phyloP scores from a whole-genome alignment of 35 echinoderm and acorn worm genomes.

The Apostichopus parvimensis region DNA sequence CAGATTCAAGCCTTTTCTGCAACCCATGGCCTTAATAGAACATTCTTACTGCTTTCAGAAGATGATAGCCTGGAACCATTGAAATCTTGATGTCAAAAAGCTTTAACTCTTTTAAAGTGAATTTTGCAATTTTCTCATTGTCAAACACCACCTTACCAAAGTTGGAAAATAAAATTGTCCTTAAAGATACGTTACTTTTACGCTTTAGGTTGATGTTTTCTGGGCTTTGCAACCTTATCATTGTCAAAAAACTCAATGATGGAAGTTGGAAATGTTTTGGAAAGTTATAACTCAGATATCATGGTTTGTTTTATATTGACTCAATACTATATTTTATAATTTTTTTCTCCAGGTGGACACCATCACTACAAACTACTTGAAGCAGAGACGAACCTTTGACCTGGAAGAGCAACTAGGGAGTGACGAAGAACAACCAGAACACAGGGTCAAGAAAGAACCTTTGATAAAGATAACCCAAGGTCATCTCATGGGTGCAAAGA shows the following conservation, averaged over 20 bases:
- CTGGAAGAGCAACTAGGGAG: background rate
- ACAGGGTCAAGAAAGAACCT: background rate
- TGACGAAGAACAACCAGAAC: background rate
- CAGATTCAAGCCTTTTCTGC: too few species aligned
- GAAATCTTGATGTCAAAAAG: too few species aligned
- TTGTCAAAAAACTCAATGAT: background rate
- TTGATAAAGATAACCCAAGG: slow-evolving; percentile 69
- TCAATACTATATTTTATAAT: background rate
- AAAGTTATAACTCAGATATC: background rate
- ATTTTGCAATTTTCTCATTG: too few species aligned
- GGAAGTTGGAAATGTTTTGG: background rate
- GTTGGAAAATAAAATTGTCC: too few species aligned
- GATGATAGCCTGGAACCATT: too few species aligned
- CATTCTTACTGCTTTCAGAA: too few species aligned
- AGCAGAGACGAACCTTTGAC: background rate
- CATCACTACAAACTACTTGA: slow-evolving; percentile 9
- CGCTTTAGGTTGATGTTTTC: too few species aligned
- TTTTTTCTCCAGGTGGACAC: background rate
- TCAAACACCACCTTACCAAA: too few species aligned
- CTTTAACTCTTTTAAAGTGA: too few species aligned
- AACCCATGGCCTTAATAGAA: too few species aligned
- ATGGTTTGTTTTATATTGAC: too few species aligned
- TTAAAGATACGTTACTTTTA: too few species aligned
- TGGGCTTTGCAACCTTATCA: background rate
- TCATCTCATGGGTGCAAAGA: slow-evolving; percentile 68